phyloP scores from a whole-genome alignment of 2,797 vertebrate genomes.

The Limosa lapponica region DNA sequence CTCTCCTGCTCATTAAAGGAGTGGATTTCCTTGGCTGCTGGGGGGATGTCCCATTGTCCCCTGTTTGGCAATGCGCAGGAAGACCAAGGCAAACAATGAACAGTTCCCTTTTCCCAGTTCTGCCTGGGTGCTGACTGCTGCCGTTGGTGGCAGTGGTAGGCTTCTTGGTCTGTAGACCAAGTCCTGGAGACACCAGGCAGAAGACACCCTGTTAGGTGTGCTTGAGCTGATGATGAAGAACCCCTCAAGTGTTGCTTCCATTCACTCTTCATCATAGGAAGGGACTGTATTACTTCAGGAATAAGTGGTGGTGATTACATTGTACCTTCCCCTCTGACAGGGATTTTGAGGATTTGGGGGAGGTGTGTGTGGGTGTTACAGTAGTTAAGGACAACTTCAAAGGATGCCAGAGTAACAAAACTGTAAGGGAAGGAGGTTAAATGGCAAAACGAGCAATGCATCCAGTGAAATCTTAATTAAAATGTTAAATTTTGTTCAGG shows the following conservation, averaged over 20 bases:
- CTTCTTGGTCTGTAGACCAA: not conserved
- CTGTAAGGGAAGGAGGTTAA: not conserved
- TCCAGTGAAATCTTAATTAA: not conserved
- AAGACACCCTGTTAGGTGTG: not conserved
- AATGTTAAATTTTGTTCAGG: not conserved
- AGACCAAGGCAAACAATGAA: not conserved
- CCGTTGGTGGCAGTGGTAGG: not conserved
- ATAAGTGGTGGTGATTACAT: not conserved
- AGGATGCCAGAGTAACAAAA: not conserved
- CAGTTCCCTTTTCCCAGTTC: not conserved
- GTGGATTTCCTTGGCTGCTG: not conserved
- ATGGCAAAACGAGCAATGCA: not conserved
- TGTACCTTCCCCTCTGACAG: not conserved
- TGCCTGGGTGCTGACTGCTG: not conserved
- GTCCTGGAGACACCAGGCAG: not conserved
- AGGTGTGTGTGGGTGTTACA: accelerated
- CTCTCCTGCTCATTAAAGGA: not conserved
- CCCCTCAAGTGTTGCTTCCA: not conserved
- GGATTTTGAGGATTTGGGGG: not conserved
- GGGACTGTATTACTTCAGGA: not conserved
- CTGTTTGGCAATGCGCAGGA: not conserved
- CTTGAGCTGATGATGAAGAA: not conserved
- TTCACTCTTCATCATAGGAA: not conserved
- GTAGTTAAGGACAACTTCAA: not conserved
- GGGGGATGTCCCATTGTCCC: not conserved